Conservation (phyloP, 2,888 invertebrate species). For the Eupithecia centaureata region DNA sequence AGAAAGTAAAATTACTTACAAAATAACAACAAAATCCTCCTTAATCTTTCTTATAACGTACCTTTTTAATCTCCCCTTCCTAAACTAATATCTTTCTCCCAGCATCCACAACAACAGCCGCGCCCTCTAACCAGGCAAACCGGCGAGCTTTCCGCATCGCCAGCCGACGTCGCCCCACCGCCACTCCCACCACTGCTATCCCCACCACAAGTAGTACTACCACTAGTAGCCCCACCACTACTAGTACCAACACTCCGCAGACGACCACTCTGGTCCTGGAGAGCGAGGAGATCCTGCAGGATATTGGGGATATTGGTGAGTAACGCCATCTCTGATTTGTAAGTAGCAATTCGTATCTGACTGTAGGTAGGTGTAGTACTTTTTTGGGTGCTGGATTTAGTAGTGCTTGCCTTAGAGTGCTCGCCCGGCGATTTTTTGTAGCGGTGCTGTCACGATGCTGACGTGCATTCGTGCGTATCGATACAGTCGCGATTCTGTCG, state of each 20-base stretch:
- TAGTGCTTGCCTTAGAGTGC: too few relatives aligned
- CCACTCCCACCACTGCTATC: slow-evolving; percentile 47
- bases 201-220: slow-evolving; percentile 46
- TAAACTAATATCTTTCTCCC: neutral
- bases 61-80: neutral
- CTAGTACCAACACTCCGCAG: slow-evolving; percentile 48
- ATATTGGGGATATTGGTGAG: slow-evolving; percentile 69
- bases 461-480: too few relatives aligned
- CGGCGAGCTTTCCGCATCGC: slow-evolving; percentile 70
- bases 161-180: slow-evolving; percentile 61
- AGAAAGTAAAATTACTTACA: too few relatives aligned
- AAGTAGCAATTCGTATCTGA: too few relatives aligned
- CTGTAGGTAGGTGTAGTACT: too few relatives aligned
- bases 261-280: slow-evolving; percentile 51
- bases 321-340: neutral
- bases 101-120: slow-evolving; percentile 30
- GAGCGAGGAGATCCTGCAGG: slow-evolving; percentile 70
- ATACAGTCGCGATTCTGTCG: too few relatives aligned
- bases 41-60: too few relatives aligned
- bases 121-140: slow-evolving; percentile 47
- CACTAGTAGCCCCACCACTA: slow-evolving; percentile 43
- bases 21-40: too few relatives aligned
- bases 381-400: too few relatives aligned
- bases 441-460: too few relatives aligned
- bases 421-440: too few relatives aligned